Conservation (phyloP, 2,888 invertebrate genomes). For the Phania funesta region DNA sequence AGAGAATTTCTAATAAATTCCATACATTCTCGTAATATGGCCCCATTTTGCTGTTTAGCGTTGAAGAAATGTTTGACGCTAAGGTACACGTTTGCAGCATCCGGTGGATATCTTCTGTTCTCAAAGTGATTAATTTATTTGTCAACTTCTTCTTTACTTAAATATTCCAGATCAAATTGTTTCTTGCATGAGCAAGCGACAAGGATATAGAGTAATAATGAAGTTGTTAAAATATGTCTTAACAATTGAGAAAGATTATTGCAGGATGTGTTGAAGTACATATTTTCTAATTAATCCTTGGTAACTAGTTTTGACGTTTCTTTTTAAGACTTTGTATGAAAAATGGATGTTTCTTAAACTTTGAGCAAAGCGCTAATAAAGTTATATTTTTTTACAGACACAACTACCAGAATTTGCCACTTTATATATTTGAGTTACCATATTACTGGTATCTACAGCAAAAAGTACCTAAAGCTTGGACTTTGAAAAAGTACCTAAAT, state of each 20-base stretch:
- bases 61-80: not conserved
- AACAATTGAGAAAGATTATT: slow-evolving; percentile 19
- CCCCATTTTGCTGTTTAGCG: not conserved
- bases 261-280: not conserved
- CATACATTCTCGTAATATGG: slow-evolving; percentile 2
- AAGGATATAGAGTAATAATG: not conserved
- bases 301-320: slow-evolving; percentile 6
- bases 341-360: too few species aligned
- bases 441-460: too few species aligned
- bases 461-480: too few species aligned
- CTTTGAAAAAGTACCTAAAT: too few species aligned
- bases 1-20: slow-evolving; percentile 24
- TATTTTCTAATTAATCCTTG: slow-evolving; percentile 4
- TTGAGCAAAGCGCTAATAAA: too few species aligned
- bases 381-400: too few species aligned
- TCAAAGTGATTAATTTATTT: slow-evolving; percentile 41
- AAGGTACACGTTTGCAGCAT: not conserved
- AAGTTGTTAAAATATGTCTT: not conserved
- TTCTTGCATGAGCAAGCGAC: not conserved
- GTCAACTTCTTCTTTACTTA: slow-evolving; percentile 8
- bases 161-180: not conserved
- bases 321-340: not conserved
- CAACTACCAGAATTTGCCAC: too few species aligned
- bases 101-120: not conserved
- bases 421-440: not conserved